Base-by-base conservation (phyloP, 1,140 invertebrate genomes). In the Berghia stephanieae region DNA sequence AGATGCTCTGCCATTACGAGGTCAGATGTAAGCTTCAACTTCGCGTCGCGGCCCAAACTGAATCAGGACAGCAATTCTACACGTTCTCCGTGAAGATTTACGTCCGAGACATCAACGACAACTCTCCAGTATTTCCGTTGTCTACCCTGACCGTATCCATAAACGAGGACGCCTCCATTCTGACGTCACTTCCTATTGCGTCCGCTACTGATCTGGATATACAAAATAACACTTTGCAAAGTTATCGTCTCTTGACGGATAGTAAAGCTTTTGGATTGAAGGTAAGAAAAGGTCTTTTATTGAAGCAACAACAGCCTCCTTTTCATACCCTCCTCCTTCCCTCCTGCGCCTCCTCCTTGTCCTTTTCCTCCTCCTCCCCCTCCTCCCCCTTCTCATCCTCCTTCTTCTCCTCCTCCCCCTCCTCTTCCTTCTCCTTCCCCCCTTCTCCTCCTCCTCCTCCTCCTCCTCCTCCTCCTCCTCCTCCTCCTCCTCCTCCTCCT, bases 51-150 rank as follows among this genome's bases (percentile, higher is more conserved):
- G 75, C 79, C 31, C 77, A 77, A 36, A 75, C 57, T 8, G 36
- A 55, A 24, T 70, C 66, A 43, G 78, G 78, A 18, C 77, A 76
- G 36, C 77, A 79, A 49, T 78, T 80, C 36, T 79, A 79, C 70
- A 82, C 82, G n/a, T 79, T 82, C 44, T 79, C 78, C 40, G 52
- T 82, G 21, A 75, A 66, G 36, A 76, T 88, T 36, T 78, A 80
- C 36, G 52, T 88, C 24, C 75, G 81, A 2, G 96, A 98, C 87
- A 95, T 94, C 4, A 98, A 98, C 87, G 97, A 98, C 91, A 97
- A 98, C 88, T 93, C 94, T 6, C 97, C 97, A 0, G 90, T 92
- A 10, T 98, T 98, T 89, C 71, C 80, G 4, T 78, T 49, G 34
- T 44, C 68, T 34, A 80, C 83, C 21, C 49, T 81, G 31, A 69